phyloP scores from a whole-genome alignment of 2,113 vertebrate species.

The Caloenas nicobarica region DNA sequence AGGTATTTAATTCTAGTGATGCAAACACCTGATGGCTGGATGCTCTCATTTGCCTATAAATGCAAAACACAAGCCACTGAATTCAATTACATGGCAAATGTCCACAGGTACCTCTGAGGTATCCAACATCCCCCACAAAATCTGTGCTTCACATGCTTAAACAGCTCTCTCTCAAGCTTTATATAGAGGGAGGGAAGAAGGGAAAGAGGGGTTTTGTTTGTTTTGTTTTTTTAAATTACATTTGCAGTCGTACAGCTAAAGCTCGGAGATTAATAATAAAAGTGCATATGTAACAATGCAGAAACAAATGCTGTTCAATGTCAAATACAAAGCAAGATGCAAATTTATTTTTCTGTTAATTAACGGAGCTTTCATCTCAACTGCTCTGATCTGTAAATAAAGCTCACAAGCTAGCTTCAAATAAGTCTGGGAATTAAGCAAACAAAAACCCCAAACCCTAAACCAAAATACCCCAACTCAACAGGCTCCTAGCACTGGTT shows the following conservation, averaged over 20 bases:
- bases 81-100: background rate
- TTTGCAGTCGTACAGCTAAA: background rate
- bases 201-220: background rate
- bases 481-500: conserved; percentile 48
- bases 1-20: conserved; percentile 23
- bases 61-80: background rate
- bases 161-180: background rate
- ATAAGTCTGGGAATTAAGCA: conserved; percentile 18
- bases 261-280: conserved; percentile 5
- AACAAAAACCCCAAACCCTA: background rate
- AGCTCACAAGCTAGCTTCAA: conserved; percentile 44
- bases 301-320: conserved; percentile 27
- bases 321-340: conserved; percentile 39
- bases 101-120: conserved; percentile 1
- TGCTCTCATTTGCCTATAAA: background rate
- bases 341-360: conserved; percentile 64
- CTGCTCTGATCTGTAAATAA: conserved; percentile 63
- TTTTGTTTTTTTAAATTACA: background rate
- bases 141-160: conserved; percentile 11
- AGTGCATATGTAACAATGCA: background rate
- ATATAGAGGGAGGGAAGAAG: background rate
- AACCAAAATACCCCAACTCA: background rate
- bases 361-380: conserved; percentile 65
- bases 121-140: background rate
- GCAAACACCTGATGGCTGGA: conserved; percentile 8